Evolutionary conservation across 2,113 vertebrate genomes (phyloP).

Genomic region (Amazona guildingii): DNA sequence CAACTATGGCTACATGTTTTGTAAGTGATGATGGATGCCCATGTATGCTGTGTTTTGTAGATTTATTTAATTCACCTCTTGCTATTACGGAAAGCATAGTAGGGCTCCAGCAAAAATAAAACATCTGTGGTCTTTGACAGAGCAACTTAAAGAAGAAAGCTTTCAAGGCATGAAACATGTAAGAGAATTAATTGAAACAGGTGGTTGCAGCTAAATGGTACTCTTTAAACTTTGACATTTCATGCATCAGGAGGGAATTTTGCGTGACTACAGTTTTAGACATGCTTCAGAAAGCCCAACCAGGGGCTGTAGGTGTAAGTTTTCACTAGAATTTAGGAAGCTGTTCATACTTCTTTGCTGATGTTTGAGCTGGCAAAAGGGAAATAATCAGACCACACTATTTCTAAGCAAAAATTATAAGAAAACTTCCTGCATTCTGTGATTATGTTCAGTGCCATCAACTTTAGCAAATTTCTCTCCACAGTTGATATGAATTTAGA

Average conservation of each 20-base stretch:
- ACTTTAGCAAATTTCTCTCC: background rate
- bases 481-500: background rate
- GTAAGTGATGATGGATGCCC: background rate
- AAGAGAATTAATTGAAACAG: slow-evolving; percentile 44
- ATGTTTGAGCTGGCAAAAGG: background rate
- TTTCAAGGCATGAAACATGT: background rate
- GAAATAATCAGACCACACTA: background rate
- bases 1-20: background rate
- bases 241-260: slow-evolving; percentile 6
- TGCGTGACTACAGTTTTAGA: background rate
- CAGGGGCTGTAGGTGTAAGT: background rate
- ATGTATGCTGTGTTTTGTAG: background rate
- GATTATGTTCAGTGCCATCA: background rate
- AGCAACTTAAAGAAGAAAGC: background rate
- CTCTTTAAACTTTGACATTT: background rate
- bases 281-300: background rate
- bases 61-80: background rate
- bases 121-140: background rate
- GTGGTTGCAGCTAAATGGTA: background rate
- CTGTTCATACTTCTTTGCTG: background rate
- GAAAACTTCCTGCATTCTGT: background rate
- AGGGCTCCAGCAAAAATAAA: background rate
- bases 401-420: background rate
- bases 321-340: background rate
- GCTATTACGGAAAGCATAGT: background rate